A percentile compares a stretch with the other conserved stretches of the same genome.
phyloP scores from a whole-genome alignment of 1,140 invertebrate species.

The Brachionus paranguensis region DNA sequence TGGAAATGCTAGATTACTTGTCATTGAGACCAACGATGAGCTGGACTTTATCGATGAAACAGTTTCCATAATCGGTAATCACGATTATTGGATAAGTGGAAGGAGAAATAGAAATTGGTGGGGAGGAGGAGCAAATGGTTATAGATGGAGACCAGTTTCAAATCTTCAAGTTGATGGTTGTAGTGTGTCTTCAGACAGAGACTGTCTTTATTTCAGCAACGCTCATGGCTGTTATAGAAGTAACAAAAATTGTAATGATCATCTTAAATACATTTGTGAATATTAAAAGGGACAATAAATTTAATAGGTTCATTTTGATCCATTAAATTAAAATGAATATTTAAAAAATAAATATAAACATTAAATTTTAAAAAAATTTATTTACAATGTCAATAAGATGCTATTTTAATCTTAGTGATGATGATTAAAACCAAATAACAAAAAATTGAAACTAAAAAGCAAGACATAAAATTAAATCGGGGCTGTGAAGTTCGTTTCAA shows the following conservation, averaged over 20 bases:
- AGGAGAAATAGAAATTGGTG: background rate
- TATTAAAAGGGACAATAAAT: background rate
- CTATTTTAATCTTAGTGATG: too few species aligned
- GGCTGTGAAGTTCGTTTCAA: too few species aligned
- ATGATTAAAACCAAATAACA: too few species aligned
- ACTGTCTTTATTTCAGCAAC: background rate
- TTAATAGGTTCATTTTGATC: too few species aligned
- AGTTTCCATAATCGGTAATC: background rate
- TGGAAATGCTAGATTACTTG: background rate
- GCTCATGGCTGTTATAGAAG: background rate
- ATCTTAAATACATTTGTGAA: background rate
- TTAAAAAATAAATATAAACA: too few species aligned
- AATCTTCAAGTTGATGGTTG: background rate
- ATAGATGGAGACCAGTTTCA: background rate
- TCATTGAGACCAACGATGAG: background rate
- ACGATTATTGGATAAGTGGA: background rate
- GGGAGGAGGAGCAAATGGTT: background rate
- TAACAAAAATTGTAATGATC: background rate
- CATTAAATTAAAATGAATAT: too few species aligned
- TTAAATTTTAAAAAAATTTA: too few species aligned
- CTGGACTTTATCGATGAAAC: background rate
- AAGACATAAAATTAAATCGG: too few species aligned
- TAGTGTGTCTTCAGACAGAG: background rate
- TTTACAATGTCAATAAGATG: too few species aligned
- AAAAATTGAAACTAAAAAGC: too few species aligned